These are phyloP conservation scores for Opisthocomus hoazin DNA, from an alignment of 2,113 vertebrate species.

Conservation along the genomic window DNA sequence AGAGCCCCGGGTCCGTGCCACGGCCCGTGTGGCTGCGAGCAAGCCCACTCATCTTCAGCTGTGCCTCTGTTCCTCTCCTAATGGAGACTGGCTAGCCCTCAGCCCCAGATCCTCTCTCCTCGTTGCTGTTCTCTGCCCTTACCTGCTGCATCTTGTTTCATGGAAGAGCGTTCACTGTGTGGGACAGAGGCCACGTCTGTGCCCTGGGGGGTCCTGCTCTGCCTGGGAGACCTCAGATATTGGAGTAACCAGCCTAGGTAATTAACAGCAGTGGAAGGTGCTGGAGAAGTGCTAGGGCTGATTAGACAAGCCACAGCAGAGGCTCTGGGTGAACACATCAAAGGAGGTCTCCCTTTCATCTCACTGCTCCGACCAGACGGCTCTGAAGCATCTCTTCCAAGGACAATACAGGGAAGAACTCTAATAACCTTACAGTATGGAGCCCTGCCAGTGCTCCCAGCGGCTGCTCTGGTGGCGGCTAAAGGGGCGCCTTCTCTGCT, in stretches of 20 bases:
- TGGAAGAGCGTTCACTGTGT: neutral
- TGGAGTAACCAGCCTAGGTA: neutral
- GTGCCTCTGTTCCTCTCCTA: neutral
- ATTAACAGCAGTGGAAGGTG: neutral
- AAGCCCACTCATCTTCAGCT: fast-evolving
- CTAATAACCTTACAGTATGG: constrained; percentile 55
- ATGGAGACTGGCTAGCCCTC: neutral
- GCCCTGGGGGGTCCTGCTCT: neutral
- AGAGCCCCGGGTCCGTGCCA: neutral
- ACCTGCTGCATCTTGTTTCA: neutral
- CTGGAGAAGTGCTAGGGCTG: neutral
- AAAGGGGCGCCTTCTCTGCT: constrained; percentile 57
- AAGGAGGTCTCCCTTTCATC: constrained; percentile 39
- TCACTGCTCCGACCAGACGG: neutral
- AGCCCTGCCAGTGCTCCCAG: constrained; percentile 53
- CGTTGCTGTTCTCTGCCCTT: neutral
- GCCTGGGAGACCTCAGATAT: neutral
- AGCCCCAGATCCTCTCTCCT: neutral
- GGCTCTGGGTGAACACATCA: constrained; percentile 26
- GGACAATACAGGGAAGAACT: constrained; percentile 58
- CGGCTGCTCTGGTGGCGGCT: constrained; percentile 27
- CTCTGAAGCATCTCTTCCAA: constrained; percentile 51
- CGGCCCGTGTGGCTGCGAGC: neutral
- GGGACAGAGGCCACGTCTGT: neutral
- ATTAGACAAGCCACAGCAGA: neutral